Percentiles rank a stretch among this genome's conserved stretches.
Conservation (phyloP, 2,888 invertebrate genomes). For the Drosophila dives region DNA sequence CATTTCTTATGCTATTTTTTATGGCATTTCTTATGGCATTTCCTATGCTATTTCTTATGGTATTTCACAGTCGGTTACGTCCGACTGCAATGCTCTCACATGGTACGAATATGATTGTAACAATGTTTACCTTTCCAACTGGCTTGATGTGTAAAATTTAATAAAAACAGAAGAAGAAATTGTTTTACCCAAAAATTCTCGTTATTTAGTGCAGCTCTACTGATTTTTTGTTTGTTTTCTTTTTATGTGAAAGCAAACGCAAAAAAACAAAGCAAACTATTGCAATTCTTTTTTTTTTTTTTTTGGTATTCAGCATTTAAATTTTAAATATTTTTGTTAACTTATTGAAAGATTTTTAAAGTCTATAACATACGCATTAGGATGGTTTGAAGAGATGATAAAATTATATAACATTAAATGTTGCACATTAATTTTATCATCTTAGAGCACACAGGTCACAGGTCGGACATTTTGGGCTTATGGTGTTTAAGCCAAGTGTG, state of each 20-base stretch:
- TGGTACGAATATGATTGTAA: conserved; percentile 29
- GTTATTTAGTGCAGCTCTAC: conserved; percentile 9
- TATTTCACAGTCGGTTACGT: background rate
- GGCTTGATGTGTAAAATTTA: conserved; percentile 49
- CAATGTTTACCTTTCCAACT: conserved; percentile 53
- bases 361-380: no score
- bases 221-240: background rate
- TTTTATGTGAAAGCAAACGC: background rate
- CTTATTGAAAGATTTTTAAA: no score
- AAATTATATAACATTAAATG: no score
- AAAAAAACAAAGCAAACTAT: background rate
- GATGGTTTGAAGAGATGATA: no score
- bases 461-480: no score
- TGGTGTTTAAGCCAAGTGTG: no score
- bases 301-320: background rate
- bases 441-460: no score
- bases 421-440: no score
- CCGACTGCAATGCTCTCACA: background rate
- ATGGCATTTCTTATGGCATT: background rate
- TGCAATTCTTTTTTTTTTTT: background rate
- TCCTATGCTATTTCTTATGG: background rate
- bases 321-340: no score
- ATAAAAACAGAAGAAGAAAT: conserved; percentile 40
- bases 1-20: no score
- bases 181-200: conserved; percentile 16